Conservation (phyloP, 2,113 vertebrate species). For the Pygoscelis adeliae region DNA sequence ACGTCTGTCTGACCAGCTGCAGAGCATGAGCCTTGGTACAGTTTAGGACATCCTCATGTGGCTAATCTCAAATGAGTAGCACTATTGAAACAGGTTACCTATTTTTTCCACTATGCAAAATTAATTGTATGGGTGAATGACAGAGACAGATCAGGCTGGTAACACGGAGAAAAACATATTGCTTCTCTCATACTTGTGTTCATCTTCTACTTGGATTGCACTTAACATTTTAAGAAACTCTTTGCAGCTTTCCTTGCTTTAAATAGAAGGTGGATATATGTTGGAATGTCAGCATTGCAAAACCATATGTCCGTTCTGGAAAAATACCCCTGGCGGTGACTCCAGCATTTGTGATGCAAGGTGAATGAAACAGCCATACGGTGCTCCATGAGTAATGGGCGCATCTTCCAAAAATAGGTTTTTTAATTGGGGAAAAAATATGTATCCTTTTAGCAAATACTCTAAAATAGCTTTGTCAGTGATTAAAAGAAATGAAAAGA, state of each 20-base stretch:
- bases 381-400: background rate
- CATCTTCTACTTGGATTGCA: background rate
- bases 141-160: background rate
- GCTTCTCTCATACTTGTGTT: background rate
- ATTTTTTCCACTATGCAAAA: background rate
- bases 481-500: constrained; percentile 6
- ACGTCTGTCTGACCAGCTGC: background rate
- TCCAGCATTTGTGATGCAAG: background rate
- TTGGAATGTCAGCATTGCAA: background rate
- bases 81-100: background rate
- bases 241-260: background rate
- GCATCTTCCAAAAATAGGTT: background rate
- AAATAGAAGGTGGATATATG: background rate
- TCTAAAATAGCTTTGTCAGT: background rate
- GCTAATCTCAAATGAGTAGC: background rate
- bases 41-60: background rate
- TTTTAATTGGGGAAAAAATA: background rate
- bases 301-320: background rate
- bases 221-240: background rate
- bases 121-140: background rate
- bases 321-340: background rate
- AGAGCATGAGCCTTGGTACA: background rate
- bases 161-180: background rate
- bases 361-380: background rate
- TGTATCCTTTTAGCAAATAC: background rate